Evolutionary conservation across 2,113 vertebrate species (phyloP).

Genomic region (Percopsis transmontana): DNA sequence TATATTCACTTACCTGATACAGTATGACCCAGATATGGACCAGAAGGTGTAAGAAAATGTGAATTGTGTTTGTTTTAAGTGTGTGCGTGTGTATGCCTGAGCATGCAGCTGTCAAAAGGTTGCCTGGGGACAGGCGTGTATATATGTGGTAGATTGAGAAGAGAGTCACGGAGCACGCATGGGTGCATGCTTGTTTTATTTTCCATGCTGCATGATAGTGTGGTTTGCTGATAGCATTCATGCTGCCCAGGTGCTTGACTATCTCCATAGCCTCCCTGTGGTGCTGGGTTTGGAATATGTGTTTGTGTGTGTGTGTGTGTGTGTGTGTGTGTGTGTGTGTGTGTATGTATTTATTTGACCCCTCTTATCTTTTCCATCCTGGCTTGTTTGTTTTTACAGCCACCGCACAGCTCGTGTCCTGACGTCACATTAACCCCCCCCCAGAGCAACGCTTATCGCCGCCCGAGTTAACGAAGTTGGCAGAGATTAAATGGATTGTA

Average conservation of each 20-base stretch:
- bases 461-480: conserved; percentile 7
- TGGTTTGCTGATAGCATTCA: conserved; percentile 71
- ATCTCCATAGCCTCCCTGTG: conserved; percentile 49
- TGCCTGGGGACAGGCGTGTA: conserved; percentile 20
- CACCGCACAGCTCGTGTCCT: conserved; percentile 31
- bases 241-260: conserved; percentile 68
- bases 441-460: conserved; percentile 7
- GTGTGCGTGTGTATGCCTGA: background rate
- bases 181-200: conserved; percentile 65
- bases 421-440: conserved; percentile 50
- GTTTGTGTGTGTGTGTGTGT: conserved; percentile 8
- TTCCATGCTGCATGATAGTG: conserved; percentile 61
- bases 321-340: conserved; percentile 16
- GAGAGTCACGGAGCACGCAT: conserved; percentile 22
- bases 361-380: conserved; percentile 63
- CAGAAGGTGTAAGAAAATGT: too few relatives aligned
- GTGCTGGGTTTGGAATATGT: conserved; percentile 15
- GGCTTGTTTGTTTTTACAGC: conserved; percentile 71
- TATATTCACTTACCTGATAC: too few relatives aligned
- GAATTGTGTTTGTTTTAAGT: background rate
- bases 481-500: background rate
- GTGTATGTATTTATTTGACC: conserved; percentile 47
- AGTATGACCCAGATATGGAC: too few relatives aligned
- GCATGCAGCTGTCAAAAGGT: background rate
- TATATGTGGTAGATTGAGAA: conserved; percentile 9